Base-by-base conservation (phyloP, 2,113 vertebrate genomes). In the Leptodactylus fuscus region DNA sequence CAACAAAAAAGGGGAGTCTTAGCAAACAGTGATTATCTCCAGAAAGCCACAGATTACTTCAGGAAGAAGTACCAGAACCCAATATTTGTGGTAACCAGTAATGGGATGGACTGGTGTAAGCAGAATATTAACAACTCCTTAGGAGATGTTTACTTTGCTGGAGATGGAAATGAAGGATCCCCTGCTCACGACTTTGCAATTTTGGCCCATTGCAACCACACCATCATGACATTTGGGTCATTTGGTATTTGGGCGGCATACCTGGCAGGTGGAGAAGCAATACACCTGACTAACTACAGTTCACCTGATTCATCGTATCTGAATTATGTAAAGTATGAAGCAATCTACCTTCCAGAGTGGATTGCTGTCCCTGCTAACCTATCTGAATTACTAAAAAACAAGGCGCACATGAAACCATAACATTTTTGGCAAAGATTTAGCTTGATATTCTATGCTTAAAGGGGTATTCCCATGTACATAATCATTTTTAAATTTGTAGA, bases 41-140 rank as follows among this genome's bases (percentile, higher is more conserved):
- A 82, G 48, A 85, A 88, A 81, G 91, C 91, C 75, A 91, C 92
- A 87, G 81, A 88, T 75, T 92, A 92, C 85, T 93, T 92, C 69
- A 89, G 88, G 53, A 86, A 79, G 0, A 85, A 89, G 1, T 60
- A 93, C 7, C 3, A 67, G 20, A 87, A 83, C 18, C 87, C 87
- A 0, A 1, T 93, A 53, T 93, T 93, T 2, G 88, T 91, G 85
- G 89, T 92, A 38, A 77, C 85, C 80, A 93, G 92, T 84, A 91
- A 92, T 0, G 90, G 88, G 49, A 92, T 93, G 91, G 4, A 53
- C 0, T 92, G 91, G 92, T 92, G 92, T 74, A 67, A 13, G 24
- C 1, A 89, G 0, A 91, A 93, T 60, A 88, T 92, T 0, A 65
- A 90, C 51, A 16, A 87, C 2, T 92, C 90, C 10, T 74, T 0